Conservation (phyloP, 2,888 invertebrate genomes). For the Amblyjoppa fuscipennis region DNA sequence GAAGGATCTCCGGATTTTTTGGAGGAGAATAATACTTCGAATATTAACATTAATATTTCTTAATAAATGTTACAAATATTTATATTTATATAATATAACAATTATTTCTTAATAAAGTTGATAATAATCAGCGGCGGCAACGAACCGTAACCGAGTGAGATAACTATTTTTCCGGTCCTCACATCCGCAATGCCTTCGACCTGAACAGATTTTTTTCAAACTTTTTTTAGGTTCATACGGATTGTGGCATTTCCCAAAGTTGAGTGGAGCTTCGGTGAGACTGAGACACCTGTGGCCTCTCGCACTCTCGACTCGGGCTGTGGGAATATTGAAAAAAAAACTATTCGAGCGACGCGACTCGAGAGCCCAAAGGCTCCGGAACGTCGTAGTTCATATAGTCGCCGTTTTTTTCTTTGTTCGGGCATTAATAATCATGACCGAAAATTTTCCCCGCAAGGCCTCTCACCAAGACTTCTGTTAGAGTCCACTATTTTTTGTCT, state of each 20-base stretch:
- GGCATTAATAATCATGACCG: conserved; percentile 51
- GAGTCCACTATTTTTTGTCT: not conserved
- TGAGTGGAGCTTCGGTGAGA: conserved; percentile 1
- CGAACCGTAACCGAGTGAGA: conserved; percentile 13
- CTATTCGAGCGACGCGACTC: conserved; percentile 29
- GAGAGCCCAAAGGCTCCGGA: not conserved
- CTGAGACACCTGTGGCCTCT: not conserved
- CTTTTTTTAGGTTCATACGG: not conserved
- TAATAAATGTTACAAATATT: no score
- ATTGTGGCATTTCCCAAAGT: conserved; percentile 16
- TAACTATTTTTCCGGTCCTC: not conserved
- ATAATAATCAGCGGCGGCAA: not conserved
- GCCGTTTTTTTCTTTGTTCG: not conserved
- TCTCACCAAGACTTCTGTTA: not conserved
- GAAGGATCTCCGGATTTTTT: no score
- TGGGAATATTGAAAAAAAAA: conserved; percentile 39
- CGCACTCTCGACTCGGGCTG: not conserved
- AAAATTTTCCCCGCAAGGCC: conserved; percentile 37
- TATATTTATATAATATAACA: no score
- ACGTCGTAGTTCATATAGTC: conserved; percentile 13
- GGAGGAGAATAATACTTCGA: no score
- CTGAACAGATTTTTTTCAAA: not conserved
- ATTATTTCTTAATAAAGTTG: not conserved
- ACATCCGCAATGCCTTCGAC: conserved; percentile 9
- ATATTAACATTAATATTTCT: no score